Base-by-base conservation (phyloP, 2,113 vertebrate species). In the Haplochromis vanheusdeni region DNA sequence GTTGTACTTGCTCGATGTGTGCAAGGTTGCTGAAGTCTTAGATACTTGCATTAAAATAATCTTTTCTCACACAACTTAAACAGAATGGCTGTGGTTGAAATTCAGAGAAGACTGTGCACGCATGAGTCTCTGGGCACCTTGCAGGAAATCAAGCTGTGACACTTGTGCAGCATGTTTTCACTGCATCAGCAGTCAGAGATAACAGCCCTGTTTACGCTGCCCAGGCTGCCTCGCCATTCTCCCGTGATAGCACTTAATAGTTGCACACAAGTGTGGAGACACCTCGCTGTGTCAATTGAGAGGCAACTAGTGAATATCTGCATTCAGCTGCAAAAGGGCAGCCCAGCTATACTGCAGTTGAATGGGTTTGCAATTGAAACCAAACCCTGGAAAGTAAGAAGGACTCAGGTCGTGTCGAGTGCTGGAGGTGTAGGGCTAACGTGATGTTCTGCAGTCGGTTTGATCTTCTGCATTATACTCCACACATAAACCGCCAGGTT, bases 121-220 rank as follows among this genome's bases (percentile, higher is more conserved):
- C 56, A 70, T 40, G 54, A 55, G 62, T 16, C 12, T 79, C 54
- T 16, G 4, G 42, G 73, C 5, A 40, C 37, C 33, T 42, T 85
- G n/a, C 33, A 49, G 45, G 60, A 77, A 80, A 73, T 73, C 42
- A 73, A 80, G 52, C 85, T 19, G n/a, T n/a, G 84, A 81, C 19
- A 68, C 85, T 33, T 81, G 80, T 81, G 33, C 40, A 21, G 55
- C 21, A 31, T 73, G 58, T 60, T 26, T 49, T 19, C 54, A 33
- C 42, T 23, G 85, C 45, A 49, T 55, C 75, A 33, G 54, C 56
- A 60, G 37, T 62, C 47, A 55, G 86, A 86, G 92, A 94, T 93
- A 94, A 93, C 90, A 80, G 86, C 85, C 89, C 87, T 88, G 89
- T 95, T 94, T 91, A 80, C 10, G 31, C 73, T 83, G 80, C 28